Evolutionary conservation across 2,888 invertebrate species (phyloP), one percentile per base, ranked within the genome.

Genomic region (Epiblema foenella): DNA sequence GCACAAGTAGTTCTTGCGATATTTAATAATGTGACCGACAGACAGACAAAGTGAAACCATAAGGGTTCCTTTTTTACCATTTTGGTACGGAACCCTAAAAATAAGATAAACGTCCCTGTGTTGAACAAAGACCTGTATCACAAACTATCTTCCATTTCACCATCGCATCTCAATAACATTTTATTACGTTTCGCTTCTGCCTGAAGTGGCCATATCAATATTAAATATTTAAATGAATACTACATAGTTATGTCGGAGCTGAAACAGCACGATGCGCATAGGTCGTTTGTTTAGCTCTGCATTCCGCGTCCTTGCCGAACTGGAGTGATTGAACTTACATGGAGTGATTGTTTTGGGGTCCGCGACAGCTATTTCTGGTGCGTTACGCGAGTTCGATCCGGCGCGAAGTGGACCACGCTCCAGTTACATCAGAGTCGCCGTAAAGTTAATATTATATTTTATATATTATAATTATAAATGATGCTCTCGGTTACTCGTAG

Each of bases 331-430:
- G 51, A 10, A 17, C 42, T 71, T 56, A 60, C 60, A 65, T 75
- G 59, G 69, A 75, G 64, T 70, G 69, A 68, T 70, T 72, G 72
- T 73, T 75, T 46, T 52, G 51, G 64, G 49, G 52, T 59, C 49
- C 56, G 68, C 54, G 62, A 63, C 67, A 56, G 59, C 73, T 71
- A 69, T 72, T 68, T 72, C 60, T 68, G 68, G 42, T 65, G 60
- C 18, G 18, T 46, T 60, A 29, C 59, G 56, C 58, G 58, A 63
- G 56, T 49, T 68, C 49, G 62, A 58, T 68, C 51, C 56, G 63
- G 46, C 64, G 57, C 59, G 64, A 72, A 64, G 59, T 72, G 68
- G 69, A 65, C 60, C 65, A 49, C 68, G 72, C 57, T 69, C 72
- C 62, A 68, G 57, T 68, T 72, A 66, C 65, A 65, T 69, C 71